phyloP scores from a whole-genome alignment of 2,888 invertebrate genomes.

The Willowsia nigromaculata region DNA sequence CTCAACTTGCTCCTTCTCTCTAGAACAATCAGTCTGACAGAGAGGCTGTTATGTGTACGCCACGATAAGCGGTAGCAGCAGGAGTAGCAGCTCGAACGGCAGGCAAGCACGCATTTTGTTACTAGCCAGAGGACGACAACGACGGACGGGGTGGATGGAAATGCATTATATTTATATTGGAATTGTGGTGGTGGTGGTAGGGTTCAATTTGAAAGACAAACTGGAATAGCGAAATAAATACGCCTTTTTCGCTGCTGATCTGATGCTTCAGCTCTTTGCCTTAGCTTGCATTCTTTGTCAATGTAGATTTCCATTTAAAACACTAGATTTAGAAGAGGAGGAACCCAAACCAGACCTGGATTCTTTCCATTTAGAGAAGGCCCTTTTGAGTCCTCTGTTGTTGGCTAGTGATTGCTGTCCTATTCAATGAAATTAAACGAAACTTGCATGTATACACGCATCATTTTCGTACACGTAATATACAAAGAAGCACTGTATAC shows the following conservation, averaged over 20 bases:
- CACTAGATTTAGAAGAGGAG: not conserved
- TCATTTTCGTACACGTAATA: not conserved
- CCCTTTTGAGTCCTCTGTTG: not conserved
- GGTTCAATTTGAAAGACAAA: conserved; percentile 29
- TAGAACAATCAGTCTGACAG: not conserved
- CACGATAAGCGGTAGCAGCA: conserved; percentile 18
- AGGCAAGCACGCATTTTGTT: not conserved
- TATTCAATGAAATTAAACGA: not conserved
- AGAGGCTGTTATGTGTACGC: not conserved
- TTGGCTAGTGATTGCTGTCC: not conserved
- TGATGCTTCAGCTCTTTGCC: not conserved
- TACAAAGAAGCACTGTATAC: not conserved
- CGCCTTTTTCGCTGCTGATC: not conserved
- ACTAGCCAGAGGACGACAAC: conserved; percentile 3
- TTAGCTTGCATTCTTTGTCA: not conserved
- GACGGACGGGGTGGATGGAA: not conserved
- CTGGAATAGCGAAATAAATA: conserved; percentile 14
- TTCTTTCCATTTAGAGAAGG: not conserved
- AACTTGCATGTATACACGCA: not conserved
- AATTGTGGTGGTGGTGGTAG: conserved; percentile 13
- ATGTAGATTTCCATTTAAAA: conserved; percentile 11
- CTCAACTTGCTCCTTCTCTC: conserved; percentile 22
- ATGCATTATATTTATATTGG: too few relatives aligned
- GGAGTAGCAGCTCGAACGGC: not conserved
- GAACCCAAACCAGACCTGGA: too few relatives aligned